A percentile compares a stretch with the other conserved stretches of the same genome.
Conservation (phyloP, 2,113 vertebrate species). For the Galeopterus variegatus region DNA sequence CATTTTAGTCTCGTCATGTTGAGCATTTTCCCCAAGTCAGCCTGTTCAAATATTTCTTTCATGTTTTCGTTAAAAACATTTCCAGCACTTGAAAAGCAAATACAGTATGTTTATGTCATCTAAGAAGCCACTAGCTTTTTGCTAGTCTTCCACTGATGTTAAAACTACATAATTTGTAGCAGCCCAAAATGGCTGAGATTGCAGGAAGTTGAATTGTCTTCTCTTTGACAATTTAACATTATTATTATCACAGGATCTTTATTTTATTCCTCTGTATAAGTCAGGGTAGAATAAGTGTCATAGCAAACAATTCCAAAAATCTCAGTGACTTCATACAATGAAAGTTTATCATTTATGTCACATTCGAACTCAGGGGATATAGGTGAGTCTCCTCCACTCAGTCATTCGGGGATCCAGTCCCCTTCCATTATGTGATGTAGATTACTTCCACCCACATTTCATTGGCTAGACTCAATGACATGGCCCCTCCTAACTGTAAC, state of each 20-base stretch:
- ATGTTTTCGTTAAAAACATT: slow-evolving; percentile 80
- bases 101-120: slow-evolving; percentile 80
- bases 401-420: background rate
- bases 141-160: slow-evolving; percentile 71
- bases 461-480: slow-evolving; percentile 9
- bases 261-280: slow-evolving; percentile 67
- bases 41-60: slow-evolving; percentile 80
- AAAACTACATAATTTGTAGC: slow-evolving; percentile 78
- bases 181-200: slow-evolving; percentile 69
- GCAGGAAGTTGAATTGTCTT: slow-evolving; percentile 60
- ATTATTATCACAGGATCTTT: slow-evolving; percentile 70
- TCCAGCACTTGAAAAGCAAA: slow-evolving; percentile 82
- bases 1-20: slow-evolving; percentile 70
- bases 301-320: slow-evolving; percentile 66
- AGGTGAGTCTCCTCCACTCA: slow-evolving; percentile 28
- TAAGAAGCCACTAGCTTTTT: slow-evolving; percentile 73
- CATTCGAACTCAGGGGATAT: background rate
- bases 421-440: background rate
- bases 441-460: slow-evolving; percentile 25
- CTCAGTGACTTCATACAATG: slow-evolving; percentile 45
- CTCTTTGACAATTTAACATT: slow-evolving; percentile 67
- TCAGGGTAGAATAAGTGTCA: slow-evolving; percentile 37
- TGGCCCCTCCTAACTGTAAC: background rate
- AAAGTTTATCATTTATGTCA: slow-evolving; percentile 9
- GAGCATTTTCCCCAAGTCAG: slow-evolving; percentile 68